Evolutionary conservation across 2,888 invertebrate genomes (phyloP), one percentile per base, ranked within the genome.

Genomic region (Lacanobia oleracea): DNA sequence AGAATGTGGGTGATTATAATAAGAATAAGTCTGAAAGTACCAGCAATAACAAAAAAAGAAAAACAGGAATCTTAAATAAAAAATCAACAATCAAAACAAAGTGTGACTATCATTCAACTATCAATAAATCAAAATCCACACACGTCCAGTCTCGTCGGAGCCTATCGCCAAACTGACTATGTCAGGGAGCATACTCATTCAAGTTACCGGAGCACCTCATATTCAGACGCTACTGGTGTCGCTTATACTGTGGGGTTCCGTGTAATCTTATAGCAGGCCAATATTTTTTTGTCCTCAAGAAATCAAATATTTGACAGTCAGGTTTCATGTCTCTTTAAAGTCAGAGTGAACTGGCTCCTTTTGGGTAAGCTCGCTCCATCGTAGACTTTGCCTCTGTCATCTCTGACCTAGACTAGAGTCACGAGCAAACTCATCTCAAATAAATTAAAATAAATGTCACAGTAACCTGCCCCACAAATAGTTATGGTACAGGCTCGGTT

Each of bases 91-190:
- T 12, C 10, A 16, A 48, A 43, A n/a, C 0, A 48, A 10, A 14
- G 21, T 53, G 56, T 63, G 56, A 43, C 68, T 68, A 81, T 79
- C 73, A 82, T 82, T 76, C 71, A 83, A 82, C 62, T 77, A 76
- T 83, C 71, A 71, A 27, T 63, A 59, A 71, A 71, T 64, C 75
- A 72, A 81, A 68, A 62, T 12, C 59, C 66, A 71, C 56, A 79
- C 81, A 80, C 68, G 67, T 74, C 77, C 83, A 80, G 56, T 54
- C 70, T 74, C 60, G 43, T 64, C 57, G 64, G 43, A 33, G 40
- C 56, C 68, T 74, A 71, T 48, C 64, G 56, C 27, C 66, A 54
- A 68, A 79, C 70, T 77, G 74, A 71, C 57, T 51, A n/a, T 33
- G 62, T 69, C 74, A 63, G 71, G 51, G 56, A 71, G 53, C 66